phyloP scores from a whole-genome alignment of 2,888 invertebrate species.

The Antitype chi region DNA sequence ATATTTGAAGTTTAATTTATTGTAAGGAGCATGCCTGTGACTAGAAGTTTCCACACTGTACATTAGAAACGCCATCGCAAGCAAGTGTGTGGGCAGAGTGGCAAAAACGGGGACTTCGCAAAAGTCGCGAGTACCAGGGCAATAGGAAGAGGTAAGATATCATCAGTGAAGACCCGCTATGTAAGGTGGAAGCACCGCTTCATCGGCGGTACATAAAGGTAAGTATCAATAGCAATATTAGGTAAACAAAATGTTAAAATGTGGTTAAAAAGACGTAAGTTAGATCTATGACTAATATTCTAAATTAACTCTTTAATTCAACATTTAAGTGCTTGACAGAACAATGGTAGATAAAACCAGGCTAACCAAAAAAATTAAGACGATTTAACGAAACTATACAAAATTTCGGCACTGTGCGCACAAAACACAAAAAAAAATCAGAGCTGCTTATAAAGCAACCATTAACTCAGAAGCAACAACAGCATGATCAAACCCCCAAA shows the following conservation, averaged over 20 bases:
- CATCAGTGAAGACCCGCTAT: conserved; percentile 70
- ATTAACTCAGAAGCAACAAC: conserved; percentile 35
- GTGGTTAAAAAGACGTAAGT: neutral
- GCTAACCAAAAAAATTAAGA: neutral
- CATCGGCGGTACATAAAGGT: neutral
- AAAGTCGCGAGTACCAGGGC: conserved; percentile 64
- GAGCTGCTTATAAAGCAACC: neutral
- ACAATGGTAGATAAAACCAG: neutral
- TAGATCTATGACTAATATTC: neutral
- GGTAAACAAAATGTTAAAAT: neutral
- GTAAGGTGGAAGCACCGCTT: conserved; percentile 51
- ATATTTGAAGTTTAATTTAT: too few species aligned
- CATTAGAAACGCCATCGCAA: neutral
- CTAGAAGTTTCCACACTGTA: neutral
- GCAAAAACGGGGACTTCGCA: conserved; percentile 40
- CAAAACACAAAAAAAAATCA: neutral
- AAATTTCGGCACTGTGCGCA: neutral
- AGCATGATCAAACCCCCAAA: conserved; percentile 19
- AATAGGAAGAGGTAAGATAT: conserved; percentile 70
- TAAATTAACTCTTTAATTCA: too few species aligned
- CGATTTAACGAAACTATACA: neutral
- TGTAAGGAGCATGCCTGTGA: neutral
- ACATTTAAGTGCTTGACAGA: neutral
- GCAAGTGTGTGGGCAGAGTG: neutral
- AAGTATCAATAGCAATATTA: neutral